Percentiles rank a stretch among this genome's conserved stretches.
Evolutionary conservation across 2,797 vertebrate species (phyloP).

Genomic region (Neopelma chrysocephalum): DNA sequence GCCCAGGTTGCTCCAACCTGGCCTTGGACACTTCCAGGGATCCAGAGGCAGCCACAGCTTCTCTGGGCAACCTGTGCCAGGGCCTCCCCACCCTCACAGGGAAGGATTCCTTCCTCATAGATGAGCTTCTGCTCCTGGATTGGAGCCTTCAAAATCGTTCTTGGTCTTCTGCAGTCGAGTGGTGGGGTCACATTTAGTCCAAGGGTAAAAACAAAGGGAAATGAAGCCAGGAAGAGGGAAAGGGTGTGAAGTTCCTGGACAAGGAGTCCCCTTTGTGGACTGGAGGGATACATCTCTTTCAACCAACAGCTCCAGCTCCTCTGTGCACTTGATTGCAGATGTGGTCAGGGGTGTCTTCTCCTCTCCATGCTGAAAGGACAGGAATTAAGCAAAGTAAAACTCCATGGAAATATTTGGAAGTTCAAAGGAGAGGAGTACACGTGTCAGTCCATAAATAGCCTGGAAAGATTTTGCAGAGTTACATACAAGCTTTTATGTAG

Average conservation of each 20-base stretch:
- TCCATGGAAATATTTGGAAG: background rate
- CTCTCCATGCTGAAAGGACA: background rate
- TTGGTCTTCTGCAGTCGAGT: background rate
- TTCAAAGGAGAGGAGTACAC: background rate
- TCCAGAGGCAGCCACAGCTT: background rate
- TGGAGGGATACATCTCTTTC: background rate
- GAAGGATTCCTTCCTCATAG: fast-evolving
- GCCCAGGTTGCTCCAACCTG: background rate
- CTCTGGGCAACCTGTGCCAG: background rate
- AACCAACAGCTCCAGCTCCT: background rate
- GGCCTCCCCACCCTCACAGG: background rate
- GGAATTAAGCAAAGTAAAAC: background rate
- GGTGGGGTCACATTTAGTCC: background rate
- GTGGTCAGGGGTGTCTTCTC: background rate
- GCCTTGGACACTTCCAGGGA: background rate
- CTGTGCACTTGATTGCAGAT: background rate
- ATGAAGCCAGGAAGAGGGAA: background rate
- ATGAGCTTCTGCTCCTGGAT: background rate
- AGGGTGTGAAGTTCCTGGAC: background rate
- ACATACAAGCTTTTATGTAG: background rate
- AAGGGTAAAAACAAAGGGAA: background rate
- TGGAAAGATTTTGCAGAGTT: background rate
- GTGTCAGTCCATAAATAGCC: fast-evolving
- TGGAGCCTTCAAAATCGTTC: background rate
- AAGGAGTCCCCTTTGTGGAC: background rate